A percentile compares a stretch with the other conserved stretches of the same genome.
These are phyloP conservation scores for Tyto alba DNA, from an alignment of 2,113 vertebrate genomes.

Conservation along the genomic window DNA sequence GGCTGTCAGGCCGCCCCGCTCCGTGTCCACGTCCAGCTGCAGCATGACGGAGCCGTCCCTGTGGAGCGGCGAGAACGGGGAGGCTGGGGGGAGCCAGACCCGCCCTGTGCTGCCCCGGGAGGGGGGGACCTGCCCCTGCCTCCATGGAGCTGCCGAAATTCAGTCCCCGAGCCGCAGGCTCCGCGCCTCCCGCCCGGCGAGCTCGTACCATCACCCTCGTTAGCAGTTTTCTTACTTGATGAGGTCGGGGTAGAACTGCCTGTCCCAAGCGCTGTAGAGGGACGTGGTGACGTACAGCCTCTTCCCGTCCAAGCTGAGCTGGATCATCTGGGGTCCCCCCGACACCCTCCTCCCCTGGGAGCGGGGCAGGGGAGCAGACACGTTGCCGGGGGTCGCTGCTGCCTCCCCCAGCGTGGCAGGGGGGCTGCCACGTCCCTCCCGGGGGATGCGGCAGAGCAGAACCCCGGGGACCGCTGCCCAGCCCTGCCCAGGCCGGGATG, in stretches of 20 bases:
- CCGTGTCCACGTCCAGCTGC: conserved; percentile 86
- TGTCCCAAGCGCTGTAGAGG: conserved; percentile 91
- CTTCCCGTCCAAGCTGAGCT: conserved; percentile 90
- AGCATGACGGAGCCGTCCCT: conserved; percentile 92
- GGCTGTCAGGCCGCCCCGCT: conserved; percentile 76
- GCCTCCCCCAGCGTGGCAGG: no score
- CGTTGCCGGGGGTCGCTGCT: background rate
- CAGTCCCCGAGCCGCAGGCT: no score
- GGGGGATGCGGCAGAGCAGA: background rate
- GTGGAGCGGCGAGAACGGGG: background rate
- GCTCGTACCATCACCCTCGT: fast-evolving
- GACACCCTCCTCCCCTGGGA: conserved; percentile 79
- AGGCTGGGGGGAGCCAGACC: no score
- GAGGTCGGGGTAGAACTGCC: conserved; percentile 92
- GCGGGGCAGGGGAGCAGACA: background rate
- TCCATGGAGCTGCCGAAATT: background rate
- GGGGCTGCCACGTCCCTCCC: background rate
- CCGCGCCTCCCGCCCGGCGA: fast-evolving
- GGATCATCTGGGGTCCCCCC: conserved; percentile 91
- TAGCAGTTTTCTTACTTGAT: conserved; percentile 49
- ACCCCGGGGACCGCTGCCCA: background rate
- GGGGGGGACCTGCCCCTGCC: no score
- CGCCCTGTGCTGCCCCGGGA: no score
- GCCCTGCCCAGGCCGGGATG: background rate
- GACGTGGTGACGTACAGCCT: conserved; percentile 87